phyloP scores from a whole-genome alignment of 2,888 invertebrate genomes.

The Tipula helvola region DNA sequence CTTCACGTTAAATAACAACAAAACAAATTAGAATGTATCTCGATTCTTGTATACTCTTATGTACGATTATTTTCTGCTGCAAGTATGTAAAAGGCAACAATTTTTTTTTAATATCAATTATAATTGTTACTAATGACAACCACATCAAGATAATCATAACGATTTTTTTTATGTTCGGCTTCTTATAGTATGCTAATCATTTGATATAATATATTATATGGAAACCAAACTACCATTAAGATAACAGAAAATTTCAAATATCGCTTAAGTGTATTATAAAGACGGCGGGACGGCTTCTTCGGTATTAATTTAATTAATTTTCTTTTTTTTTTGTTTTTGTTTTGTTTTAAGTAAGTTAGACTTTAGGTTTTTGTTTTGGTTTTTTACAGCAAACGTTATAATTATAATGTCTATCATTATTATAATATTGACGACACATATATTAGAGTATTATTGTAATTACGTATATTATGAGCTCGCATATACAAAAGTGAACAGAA shows the following conservation, averaged over 20 bases:
- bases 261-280: neutral
- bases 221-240: neutral
- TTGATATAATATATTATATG: neutral
- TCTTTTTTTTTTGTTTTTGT: neutral
- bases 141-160: neutral
- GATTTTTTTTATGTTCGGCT: neutral
- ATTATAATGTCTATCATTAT: neutral
- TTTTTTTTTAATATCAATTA: neutral
- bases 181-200: neutral
- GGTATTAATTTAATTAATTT: neutral
- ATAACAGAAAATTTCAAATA: neutral
- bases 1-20: neutral
- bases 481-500: neutral
- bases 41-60: neutral
- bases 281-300: neutral
- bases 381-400: neutral
- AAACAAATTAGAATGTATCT: neutral
- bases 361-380: neutral
- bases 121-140: neutral
- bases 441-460: neutral
- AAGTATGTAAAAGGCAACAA: neutral
- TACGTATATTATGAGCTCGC: neutral
- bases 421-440: neutral
- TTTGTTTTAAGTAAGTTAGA: neutral
- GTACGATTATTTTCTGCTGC: neutral